Conservation (phyloP, 1,140 invertebrate species). For the Temnothorax longispinosus region DNA sequence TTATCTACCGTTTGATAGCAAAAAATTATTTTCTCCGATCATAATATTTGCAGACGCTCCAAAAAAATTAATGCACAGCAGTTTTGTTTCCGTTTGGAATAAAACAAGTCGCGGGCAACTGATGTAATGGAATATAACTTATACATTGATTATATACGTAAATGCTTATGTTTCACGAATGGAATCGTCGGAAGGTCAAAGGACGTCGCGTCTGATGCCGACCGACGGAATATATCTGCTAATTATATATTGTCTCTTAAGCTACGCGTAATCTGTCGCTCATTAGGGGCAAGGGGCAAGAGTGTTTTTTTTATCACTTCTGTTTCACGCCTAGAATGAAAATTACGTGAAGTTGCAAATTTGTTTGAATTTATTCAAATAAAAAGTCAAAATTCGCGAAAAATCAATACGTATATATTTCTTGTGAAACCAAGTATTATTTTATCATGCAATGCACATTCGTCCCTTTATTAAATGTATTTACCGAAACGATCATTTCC, state of each 20-base stretch:
- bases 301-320: neutral
- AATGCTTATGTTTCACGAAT: constrained; percentile 60
- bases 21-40: constrained; percentile 24
- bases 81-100: neutral
- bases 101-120: constrained; percentile 12
- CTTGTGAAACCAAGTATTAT: neutral
- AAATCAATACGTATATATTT: neutral
- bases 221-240: constrained; percentile 68
- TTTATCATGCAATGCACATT: neutral
- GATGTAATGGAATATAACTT: constrained; percentile 54
- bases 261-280: constrained; percentile 31
- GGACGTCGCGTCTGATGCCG: constrained; percentile 63
- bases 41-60: neutral
- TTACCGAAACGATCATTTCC: neutral
- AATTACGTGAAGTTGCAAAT: neutral
- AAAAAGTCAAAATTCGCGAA: neutral
- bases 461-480: neutral
- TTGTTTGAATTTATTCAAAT: neutral
- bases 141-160: neutral
- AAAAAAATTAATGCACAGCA: neutral
- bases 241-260: constrained; percentile 76
- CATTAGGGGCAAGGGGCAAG: neutral
- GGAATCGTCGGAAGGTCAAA: constrained; percentile 81
- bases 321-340: neutral
- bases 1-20: neutral